A percentile compares a stretch with the other conserved stretches of the same genome.
Evolutionary conservation across 37 sponge, comb jelly and placozoan species (phyloP).

Genomic region (Oscarella lobularis): DNA sequence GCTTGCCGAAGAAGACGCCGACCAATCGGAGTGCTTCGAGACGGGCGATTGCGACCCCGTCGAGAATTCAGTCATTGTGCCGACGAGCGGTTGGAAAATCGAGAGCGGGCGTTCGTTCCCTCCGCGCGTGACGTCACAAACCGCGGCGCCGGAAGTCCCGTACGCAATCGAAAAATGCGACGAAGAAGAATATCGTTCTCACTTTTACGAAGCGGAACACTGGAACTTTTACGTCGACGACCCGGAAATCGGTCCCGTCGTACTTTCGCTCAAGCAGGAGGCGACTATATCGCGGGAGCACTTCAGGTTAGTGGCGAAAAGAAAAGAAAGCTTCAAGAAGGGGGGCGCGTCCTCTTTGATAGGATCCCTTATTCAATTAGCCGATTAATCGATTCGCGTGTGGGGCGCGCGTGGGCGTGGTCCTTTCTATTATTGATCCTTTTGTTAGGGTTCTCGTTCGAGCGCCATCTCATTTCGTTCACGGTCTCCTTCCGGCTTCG

Average conservation of each 20-base stretch:
- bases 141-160: background rate
- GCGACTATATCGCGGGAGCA: constrained; percentile 24
- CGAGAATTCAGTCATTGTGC: background rate
- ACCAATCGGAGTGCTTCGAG: background rate
- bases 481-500: constrained; percentile 34
- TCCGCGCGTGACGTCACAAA: background rate
- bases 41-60: too few relatives aligned
- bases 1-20: background rate
- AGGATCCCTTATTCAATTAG: too few relatives aligned
- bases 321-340: too few relatives aligned
- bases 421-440: too few relatives aligned
- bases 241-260: constrained; percentile 65
- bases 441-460: constrained; percentile 60
- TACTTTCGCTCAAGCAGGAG: constrained; percentile 74
- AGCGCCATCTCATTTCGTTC: constrained; percentile 52
- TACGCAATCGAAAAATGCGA: constrained; percentile 15
- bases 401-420: too few relatives aligned
- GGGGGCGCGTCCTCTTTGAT: too few relatives aligned
- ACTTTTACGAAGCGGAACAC: constrained; percentile 58
- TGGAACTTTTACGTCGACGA: constrained; percentile 72
- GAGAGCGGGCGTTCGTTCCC: background rate
- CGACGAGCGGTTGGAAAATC: background rate
- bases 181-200: constrained; percentile 34
- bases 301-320: constrained; percentile 32
- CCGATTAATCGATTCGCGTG: too few relatives aligned